Percentiles rank a stretch among this genome's conserved stretches.
Evolutionary conservation across 2,113 vertebrate genomes (phyloP).

Genomic region (Cynopterus brachyotis): DNA sequence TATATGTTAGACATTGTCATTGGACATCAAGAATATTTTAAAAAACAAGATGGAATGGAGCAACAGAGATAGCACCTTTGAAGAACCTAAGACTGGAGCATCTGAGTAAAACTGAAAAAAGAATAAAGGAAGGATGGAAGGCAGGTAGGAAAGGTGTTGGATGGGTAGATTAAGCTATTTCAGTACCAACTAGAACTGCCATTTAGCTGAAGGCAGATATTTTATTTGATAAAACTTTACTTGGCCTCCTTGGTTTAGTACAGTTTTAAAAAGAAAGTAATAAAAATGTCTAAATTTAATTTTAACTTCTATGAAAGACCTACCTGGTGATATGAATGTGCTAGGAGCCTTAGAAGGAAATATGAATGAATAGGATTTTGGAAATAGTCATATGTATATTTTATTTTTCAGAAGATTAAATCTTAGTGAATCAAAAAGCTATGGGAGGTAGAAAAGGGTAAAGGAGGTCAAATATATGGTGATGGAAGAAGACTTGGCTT

Average conservation of each 20-base stretch:
- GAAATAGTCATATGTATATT: neutral
- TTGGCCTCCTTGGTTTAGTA: neutral
- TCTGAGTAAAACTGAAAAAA: neutral
- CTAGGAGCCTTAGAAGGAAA: neutral
- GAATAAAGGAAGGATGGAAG: neutral
- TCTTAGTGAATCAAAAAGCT: neutral
- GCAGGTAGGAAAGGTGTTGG: neutral
- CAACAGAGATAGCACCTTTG: neutral
- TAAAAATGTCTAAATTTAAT: neutral
- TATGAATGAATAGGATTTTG: neutral
- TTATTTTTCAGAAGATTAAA: neutral
- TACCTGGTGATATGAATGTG: neutral
- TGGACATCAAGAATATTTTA: neutral
- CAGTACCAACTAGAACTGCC: neutral
- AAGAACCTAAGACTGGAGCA: neutral
- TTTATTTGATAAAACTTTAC: neutral
- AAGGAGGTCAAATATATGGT: no score
- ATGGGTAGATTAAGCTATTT: neutral
- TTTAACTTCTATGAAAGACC: neutral
- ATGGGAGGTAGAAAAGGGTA: no score
- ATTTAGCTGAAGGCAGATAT: neutral
- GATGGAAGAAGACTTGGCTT: no score
- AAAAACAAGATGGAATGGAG: neutral
- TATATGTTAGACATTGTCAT: neutral
- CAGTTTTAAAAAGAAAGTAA: conserved; percentile 16